Conservation (phyloP, 2,888 invertebrate genomes). For the Nomada flava region DNA sequence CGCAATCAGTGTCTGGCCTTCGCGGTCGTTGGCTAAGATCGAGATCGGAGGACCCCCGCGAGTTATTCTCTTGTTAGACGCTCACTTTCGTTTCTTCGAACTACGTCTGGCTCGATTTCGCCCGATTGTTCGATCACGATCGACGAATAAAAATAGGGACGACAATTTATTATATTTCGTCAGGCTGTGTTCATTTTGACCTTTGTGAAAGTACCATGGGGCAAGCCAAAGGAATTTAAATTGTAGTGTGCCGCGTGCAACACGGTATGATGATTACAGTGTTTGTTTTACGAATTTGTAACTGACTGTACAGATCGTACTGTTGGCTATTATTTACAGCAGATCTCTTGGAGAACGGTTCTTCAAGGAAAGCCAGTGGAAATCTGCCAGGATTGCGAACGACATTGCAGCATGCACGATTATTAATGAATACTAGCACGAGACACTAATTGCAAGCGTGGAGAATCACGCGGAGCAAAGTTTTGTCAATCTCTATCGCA, state of each 20-base stretch:
- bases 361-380: conserved; percentile 41
- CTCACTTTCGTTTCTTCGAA: not conserved
- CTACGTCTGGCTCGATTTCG: not conserved
- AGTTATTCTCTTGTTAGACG: not conserved
- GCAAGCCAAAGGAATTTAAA: not conserved
- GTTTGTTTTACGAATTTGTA: not conserved
- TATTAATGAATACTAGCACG: conserved; percentile 45
- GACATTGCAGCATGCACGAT: conserved; percentile 17
- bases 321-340: not conserved
- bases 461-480: not conserved
- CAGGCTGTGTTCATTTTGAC: not conserved
- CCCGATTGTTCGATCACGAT: not conserved
- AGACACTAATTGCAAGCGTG: not conserved
- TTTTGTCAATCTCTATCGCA: not conserved
- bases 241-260: not conserved
- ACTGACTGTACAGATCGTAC: not conserved
- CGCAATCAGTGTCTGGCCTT: conserved; percentile 55
- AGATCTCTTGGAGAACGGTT: not conserved
- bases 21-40: conserved; percentile 64
- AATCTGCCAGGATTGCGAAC: conserved; percentile 59
- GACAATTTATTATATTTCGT: not conserved
- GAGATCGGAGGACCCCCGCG: conserved; percentile 12
- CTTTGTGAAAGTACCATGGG: not conserved
- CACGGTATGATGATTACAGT: not conserved
- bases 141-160: not conserved